Evolutionary conservation across 92 coral and sea anemone genomes (phyloP).

Genomic region (Bergia sp.): DNA sequence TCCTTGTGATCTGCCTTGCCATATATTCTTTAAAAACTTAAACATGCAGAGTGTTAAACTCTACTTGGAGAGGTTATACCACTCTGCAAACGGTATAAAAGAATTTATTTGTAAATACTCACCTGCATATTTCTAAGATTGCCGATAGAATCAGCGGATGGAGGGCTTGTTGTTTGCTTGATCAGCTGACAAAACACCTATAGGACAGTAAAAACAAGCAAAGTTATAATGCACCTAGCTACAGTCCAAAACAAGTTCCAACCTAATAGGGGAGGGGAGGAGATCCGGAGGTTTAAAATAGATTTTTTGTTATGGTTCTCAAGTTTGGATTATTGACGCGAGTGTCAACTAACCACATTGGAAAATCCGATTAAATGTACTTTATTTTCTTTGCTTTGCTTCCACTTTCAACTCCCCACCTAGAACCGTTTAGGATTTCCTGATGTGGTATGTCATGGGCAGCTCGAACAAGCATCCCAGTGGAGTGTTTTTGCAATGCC

Average conservation of each 20-base stretch:
- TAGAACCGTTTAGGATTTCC: too few relatives aligned
- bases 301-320: background rate
- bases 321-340: too few relatives aligned
- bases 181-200: constrained; percentile 96
- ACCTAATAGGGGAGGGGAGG: background rate
- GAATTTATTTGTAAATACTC: background rate
- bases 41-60: too few relatives aligned
- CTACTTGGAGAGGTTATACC: background rate
- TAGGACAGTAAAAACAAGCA: background rate
- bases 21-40: too few relatives aligned
- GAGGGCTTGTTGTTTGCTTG: constrained; percentile 93
- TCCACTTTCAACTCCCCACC: background rate
- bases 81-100: background rate
- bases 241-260: background rate
- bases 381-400: background rate
- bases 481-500: too few relatives aligned
- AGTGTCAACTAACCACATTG: too few relatives aligned
- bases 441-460: too few relatives aligned
- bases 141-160: constrained; percentile 89
- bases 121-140: constrained; percentile 97
- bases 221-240: background rate
- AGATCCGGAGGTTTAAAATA: background rate
- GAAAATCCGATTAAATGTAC: too few relatives aligned
- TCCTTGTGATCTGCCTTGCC: too few relatives aligned
- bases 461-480: too few relatives aligned